Base-by-base conservation (phyloP, 2,797 vertebrate species). In the Alosa sapidissima region DNA sequence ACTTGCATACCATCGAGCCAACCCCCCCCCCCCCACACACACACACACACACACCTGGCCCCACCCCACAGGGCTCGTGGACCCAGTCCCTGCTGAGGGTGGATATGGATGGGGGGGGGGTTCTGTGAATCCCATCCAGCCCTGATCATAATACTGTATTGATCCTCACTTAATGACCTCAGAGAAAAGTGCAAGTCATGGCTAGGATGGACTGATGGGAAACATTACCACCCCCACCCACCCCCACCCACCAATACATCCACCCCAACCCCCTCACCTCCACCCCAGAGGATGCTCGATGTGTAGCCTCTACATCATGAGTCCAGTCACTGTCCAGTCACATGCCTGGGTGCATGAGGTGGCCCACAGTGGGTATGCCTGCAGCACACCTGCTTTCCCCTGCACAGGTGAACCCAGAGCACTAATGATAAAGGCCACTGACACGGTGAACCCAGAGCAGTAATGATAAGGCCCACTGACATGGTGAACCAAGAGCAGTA, bases 101-200 rank as follows among this genome's bases (percentile, higher is more conserved):
- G 41, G 72, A 78, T 16, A 41, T 36, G 65, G 85, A 16, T 81
- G 65, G 2, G 52, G 8, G 52, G 52, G 8, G 52, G 9, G 28
- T 28, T 28, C 28, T 28, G 85, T 81, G 62, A 62, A 86, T 87
- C 84, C 72, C 41, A 83, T 52, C 55, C 72, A 52, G 55, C 55
- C 68, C 65, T 60, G 78, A 86, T 82, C 75, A 87, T 86, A 84
- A 87, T 41, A 55, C 86, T 16, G 82, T 86, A 87, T 89, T 81
- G 87, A 87, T 89, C 48, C 24, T 60, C n/a, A 13, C 81, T 85
- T 85, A 86, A 85, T 86, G 87, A 85, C 78, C 84, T 33, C 54
- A 81, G 81, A 89, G 81, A 49, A 68, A 83, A 86, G 75, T 85
- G 82, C 78, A 55, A 81, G 87, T 86, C 82, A 86, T 85, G 85